These are phyloP conservation scores for Siphlonurus alternatus DNA, from an alignment of 2,888 invertebrate genomes.

Conservation along the genomic window DNA sequence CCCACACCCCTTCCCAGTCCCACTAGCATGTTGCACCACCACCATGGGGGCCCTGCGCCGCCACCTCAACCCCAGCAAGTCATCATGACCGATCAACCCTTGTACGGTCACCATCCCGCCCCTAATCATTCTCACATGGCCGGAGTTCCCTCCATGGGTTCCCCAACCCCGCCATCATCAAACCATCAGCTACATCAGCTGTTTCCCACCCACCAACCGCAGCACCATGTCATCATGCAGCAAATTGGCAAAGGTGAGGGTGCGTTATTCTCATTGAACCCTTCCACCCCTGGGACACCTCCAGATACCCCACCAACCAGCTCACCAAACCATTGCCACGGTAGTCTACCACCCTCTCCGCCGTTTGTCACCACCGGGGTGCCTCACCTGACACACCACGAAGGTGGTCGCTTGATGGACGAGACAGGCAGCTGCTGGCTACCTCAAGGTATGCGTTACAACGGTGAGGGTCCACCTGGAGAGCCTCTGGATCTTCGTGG, in stretches of 20 bases:
- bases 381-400: slow-evolving; percentile 4
- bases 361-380: slow-evolving; percentile 10
- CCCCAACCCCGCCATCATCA: slow-evolving; percentile 20
- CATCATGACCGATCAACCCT: slow-evolving; percentile 30
- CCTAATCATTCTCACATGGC: slow-evolving; percentile 17
- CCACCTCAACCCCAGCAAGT: slow-evolving; percentile 36
- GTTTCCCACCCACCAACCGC: slow-evolving; percentile 21
- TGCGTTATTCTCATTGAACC: slow-evolving; percentile 13
- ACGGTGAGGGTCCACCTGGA: slow-evolving; percentile 15
- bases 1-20: slow-evolving; percentile 15
- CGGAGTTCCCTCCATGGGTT: slow-evolving; percentile 27
- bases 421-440: slow-evolving; percentile 36
- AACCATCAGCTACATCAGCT: slow-evolving; percentile 23
- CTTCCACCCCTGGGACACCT: slow-evolving; percentile 52
- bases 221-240: slow-evolving; percentile 20
- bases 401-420: slow-evolving; percentile 9
- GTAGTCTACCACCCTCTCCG: slow-evolving; percentile 31
- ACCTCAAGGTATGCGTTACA: slow-evolving; percentile 45
- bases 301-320: slow-evolving; percentile 61
- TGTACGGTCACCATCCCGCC: slow-evolving; percentile 23
- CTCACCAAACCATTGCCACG: slow-evolving; percentile 20
- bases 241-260: slow-evolving; percentile 10
- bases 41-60: slow-evolving; percentile 25
- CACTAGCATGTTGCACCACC: slow-evolving; percentile 19
- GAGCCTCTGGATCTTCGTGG: slow-evolving; percentile 69